Conservation (phyloP, 2,113 vertebrate genomes). For the Meles meles region DNA sequence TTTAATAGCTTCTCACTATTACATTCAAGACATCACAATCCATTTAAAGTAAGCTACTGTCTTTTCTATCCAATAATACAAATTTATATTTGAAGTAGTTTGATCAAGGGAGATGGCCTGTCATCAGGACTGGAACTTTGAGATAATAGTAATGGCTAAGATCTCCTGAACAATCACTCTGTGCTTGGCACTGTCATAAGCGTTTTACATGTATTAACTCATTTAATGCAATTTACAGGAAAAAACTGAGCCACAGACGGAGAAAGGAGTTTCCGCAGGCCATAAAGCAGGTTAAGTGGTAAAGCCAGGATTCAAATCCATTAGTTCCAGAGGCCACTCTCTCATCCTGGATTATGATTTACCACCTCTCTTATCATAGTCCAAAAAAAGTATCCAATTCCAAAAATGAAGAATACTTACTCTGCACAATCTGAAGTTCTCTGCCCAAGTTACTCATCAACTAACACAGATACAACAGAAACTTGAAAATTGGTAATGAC, state of each 20-base stretch:
- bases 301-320: neutral
- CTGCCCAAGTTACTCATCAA: neutral
- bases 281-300: neutral
- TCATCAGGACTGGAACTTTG: neutral
- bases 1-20: neutral
- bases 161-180: neutral
- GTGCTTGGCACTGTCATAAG: neutral
- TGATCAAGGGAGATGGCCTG: neutral
- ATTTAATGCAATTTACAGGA: neutral
- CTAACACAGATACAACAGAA: neutral
- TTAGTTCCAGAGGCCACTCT: neutral
- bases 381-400: neutral
- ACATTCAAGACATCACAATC: neutral
- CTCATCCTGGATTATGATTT: no score
- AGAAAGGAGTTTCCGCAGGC: neutral
- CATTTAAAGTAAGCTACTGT: neutral
- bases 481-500: neutral
- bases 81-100: neutral
- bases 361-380: neutral
- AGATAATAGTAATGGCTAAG: rapidly evolving
- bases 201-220: neutral
- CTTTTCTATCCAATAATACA: neutral
- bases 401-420: neutral
- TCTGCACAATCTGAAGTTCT: neutral
- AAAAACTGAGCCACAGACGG: neutral